Evolutionary conservation across 2,113 vertebrate species (phyloP), one percentile per base, ranked within the genome.

Genomic region (Alligator mississippiensis): DNA sequence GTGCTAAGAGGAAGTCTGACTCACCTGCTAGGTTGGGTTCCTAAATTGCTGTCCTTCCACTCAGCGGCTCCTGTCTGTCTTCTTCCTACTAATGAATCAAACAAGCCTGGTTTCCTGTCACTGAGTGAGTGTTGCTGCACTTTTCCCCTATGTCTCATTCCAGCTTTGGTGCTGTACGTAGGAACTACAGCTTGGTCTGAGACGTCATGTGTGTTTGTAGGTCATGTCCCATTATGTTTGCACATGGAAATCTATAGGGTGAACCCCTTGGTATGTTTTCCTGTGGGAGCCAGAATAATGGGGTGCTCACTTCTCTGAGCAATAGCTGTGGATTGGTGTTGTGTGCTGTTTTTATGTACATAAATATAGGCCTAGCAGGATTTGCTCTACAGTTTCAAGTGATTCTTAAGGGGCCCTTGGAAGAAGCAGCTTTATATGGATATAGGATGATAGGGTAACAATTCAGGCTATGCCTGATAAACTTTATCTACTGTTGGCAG

Each of bases 341-440:
- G 82, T 4, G 17, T 87, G 93, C 78, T 77, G 11, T 83, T 89
- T 61, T 34, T 81, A 87, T 74, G 25, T 4, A 27, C 59, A 9
- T 1, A 0, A 27, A 55, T 5, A 22, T 38, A 9, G 0, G 0
- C 77, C 0, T 0, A 90, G 80, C 30, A 0, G 77, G 1, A 2
- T 80, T 90, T 84, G 82, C 62, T 63, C 66, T 0, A 1, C 55
- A 2, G 63, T 58, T 64, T 68, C 11, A 58, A 80, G 66, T 27
- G 30, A 74, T 14, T 62, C 64, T 89, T 34, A 90, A 81, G 93
- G 64, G 66, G 57, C 82, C 38, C 57, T 94, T 92, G 59, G 87
- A 82, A 63, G 84, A 64, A 81, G 85, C 60, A 81, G 47, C 47
- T 47, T 47, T 47, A 8, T 47, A 47, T 47, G 47, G 47, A 47